Evolutionary conservation across 2,113 vertebrate species (phyloP).

Genomic region (Leiothrix lutea): DNA sequence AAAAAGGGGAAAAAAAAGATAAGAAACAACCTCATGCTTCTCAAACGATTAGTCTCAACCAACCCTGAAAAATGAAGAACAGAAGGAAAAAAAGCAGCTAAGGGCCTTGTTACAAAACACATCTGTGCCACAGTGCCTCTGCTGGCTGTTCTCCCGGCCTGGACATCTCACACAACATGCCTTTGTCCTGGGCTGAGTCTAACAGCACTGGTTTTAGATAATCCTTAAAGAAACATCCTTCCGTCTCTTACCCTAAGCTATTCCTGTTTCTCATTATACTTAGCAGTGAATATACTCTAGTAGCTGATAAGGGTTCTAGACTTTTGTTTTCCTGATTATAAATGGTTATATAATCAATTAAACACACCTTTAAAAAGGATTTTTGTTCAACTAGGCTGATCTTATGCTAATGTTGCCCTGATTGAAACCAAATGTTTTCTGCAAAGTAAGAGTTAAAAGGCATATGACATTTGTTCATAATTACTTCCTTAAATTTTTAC

Average conservation of each 20-base stretch:
- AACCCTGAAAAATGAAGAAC: not conserved
- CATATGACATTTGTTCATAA: constrained; percentile 24
- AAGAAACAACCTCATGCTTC: not conserved
- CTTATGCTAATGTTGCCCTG: not conserved
- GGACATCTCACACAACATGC: not conserved
- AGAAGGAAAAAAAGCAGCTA: not conserved
- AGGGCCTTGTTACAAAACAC: not conserved
- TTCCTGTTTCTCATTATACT: not conserved
- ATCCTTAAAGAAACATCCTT: not conserved
- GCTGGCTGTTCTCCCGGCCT: not conserved
- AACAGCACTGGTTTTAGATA: not conserved
- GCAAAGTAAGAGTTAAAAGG: not conserved
- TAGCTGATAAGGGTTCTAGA: not conserved
- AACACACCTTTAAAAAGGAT: not conserved
- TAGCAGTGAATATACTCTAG: not conserved
- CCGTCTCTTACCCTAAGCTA: not conserved
- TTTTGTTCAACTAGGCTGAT: constrained; percentile 2
- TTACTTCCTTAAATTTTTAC: constrained; percentile 21
- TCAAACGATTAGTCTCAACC: not conserved
- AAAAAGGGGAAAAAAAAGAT: not conserved
- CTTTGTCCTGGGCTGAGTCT: not conserved
- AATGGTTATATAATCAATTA: not conserved
- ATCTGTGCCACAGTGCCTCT: not conserved
- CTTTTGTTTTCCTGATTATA: not conserved
- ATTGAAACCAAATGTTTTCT: constrained; percentile 6